A percentile compares a stretch with the other conserved stretches of the same genome.
Conservation (phyloP, 2,797 vertebrate species). For the Danio choprae region DNA sequence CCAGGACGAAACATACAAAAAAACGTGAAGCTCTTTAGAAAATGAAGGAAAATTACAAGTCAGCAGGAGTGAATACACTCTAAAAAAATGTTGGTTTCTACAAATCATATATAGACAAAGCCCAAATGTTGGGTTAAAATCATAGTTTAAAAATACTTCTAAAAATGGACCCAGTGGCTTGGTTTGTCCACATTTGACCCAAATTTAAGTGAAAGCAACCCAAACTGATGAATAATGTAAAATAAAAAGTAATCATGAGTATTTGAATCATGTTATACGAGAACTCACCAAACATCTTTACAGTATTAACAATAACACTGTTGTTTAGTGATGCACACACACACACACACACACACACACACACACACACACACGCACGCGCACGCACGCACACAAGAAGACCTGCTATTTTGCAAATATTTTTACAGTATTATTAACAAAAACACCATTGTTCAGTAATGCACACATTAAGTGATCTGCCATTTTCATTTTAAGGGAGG, state of each 20-base stretch:
- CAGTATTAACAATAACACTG: background rate
- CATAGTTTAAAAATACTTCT: too few species aligned
- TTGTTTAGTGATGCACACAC: background rate
- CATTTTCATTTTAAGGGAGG: background rate
- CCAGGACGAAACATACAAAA: conserved; percentile 23
- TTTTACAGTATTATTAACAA: background rate
- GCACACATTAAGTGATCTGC: background rate
- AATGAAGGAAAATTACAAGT: conserved; percentile 14
- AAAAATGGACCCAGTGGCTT: too few species aligned
- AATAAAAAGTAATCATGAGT: background rate
- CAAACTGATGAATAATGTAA: too few species aligned
- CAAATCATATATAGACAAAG: background rate
- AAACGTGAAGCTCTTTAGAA: background rate
- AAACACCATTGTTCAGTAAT: background rate
- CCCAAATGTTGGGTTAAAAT: too few species aligned
- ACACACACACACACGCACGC: background rate
- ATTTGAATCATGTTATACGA: background rate
- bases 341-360: too few species aligned
- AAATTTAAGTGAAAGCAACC: too few species aligned
- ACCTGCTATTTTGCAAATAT: too few species aligned
- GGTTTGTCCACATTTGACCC: too few species aligned
- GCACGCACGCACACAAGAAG: too few species aligned
- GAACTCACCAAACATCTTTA: background rate
- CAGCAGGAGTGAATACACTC: background rate
- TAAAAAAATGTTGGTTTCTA: too few species aligned